phyloP scores from a whole-genome alignment of 1,140 invertebrate genomes.

The Dendroctonus valens region DNA sequence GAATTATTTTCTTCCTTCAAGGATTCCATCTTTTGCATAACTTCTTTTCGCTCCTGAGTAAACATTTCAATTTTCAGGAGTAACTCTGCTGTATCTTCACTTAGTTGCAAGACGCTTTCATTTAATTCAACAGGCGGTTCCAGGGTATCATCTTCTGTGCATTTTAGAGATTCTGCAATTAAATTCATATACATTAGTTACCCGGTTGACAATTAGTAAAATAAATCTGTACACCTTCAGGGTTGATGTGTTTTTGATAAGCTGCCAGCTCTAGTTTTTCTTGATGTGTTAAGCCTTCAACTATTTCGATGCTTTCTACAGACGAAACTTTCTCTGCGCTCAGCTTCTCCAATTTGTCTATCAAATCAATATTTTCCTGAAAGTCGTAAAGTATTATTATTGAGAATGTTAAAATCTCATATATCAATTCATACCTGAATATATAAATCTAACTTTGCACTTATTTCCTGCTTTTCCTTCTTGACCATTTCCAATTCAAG shows the following conservation, averaged over 20 bases:
- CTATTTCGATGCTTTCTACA: conserved; percentile 68
- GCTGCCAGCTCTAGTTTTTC: conserved; percentile 54
- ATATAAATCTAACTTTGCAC: conserved; percentile 60
- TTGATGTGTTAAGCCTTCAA: conserved; percentile 63
- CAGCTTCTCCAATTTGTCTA: conserved; percentile 65
- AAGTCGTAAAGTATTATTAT: conserved; percentile 44
- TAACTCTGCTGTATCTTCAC: conserved; percentile 60
- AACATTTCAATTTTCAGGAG: conserved; percentile 67
- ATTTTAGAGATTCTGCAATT: conserved; percentile 27
- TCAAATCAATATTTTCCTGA: conserved; percentile 65
- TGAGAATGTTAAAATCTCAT: background rate
- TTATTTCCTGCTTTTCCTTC: conserved; percentile 59
- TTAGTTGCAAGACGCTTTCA: conserved; percentile 56
- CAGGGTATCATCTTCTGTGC: conserved; percentile 35
- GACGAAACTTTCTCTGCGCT: conserved; percentile 65
- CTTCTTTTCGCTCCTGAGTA: conserved; percentile 62
- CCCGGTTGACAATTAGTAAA: background rate
- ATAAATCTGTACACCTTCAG: conserved; percentile 17
- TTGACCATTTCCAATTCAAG: conserved; percentile 56
- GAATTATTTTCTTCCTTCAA: conserved; percentile 61
- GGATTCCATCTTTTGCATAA: conserved; percentile 66
- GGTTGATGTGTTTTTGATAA: conserved; percentile 41
- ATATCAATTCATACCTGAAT: conserved; percentile 49
- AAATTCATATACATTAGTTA: background rate
- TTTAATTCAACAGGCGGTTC: conserved; percentile 48